A percentile compares a stretch with the other conserved stretches of the same genome.
Evolutionary conservation across 2,888 invertebrate genomes (phyloP).

Genomic region (Drosophila anceps): DNA sequence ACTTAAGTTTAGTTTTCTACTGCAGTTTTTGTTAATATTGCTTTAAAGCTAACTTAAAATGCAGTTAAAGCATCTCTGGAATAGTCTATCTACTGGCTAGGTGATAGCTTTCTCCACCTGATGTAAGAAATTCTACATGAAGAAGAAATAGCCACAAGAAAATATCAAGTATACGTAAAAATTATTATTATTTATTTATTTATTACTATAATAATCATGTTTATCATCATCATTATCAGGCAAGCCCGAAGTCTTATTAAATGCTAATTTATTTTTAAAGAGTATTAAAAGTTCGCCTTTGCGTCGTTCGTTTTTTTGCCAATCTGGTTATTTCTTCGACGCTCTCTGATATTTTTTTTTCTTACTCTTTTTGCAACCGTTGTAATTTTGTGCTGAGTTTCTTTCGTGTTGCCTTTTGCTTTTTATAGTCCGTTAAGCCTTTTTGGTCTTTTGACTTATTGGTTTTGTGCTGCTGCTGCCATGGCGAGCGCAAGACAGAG

Average conservation of each 20-base stretch:
- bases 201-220: background rate
- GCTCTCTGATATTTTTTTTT: conserved; percentile 9
- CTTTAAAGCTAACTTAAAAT: background rate
- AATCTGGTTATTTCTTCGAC: conserved; percentile 43
- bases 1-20: background rate
- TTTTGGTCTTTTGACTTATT: conserved; percentile 72
- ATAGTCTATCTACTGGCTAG: background rate
- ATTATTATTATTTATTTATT: no score
- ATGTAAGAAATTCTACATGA: background rate
- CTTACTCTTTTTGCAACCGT: conserved; percentile 35
- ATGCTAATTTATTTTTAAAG: conserved; percentile 4
- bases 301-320: conserved; percentile 8
- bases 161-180: background rate
- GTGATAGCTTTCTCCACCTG: background rate
- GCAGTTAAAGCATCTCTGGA: background rate
- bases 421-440: conserved; percentile 76
- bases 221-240: background rate
- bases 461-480: conserved; percentile 59
- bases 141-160: background rate
- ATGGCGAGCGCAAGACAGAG: conserved; percentile 26
- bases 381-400: conserved; percentile 63
- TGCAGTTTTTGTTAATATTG: no score
- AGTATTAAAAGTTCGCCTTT: conserved; percentile 32
- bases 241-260: background rate
- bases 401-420: conserved; percentile 61